Evolutionary conservation across 1,140 invertebrate genomes (phyloP).

Genomic region (Archivesica marissinica): DNA sequence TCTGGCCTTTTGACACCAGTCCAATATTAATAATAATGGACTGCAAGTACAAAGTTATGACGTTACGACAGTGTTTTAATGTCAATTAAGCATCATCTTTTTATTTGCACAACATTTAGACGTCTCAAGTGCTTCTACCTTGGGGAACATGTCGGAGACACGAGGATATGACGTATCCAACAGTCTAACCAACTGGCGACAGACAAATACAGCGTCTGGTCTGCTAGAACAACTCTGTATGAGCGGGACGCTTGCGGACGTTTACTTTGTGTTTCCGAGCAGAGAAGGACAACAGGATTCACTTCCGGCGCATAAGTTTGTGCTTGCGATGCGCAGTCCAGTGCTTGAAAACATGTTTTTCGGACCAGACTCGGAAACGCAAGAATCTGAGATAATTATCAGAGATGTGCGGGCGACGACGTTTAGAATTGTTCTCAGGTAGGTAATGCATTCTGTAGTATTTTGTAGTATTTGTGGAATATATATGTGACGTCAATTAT

Average conservation of each 20-base stretch:
- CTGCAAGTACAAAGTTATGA: too few relatives aligned
- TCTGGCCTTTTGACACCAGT: too few relatives aligned
- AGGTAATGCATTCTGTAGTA: too few relatives aligned
- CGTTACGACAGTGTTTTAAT: too few relatives aligned
- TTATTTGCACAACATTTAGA: too few relatives aligned
- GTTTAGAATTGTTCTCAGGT: constrained; percentile 49
- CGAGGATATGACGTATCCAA: not conserved
- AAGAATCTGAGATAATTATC: constrained; percentile 46
- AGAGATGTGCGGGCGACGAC: constrained; percentile 50
- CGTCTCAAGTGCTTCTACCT: not conserved
- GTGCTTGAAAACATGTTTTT: constrained; percentile 55
- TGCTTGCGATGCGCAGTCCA: constrained; percentile 55
- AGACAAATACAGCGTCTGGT: constrained; percentile 16
- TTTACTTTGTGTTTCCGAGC: constrained; percentile 58
- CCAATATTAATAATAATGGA: too few relatives aligned
- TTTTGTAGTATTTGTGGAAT: too few relatives aligned
- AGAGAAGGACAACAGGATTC: constrained; percentile 50
- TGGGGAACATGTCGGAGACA: not conserved
- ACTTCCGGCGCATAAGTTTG: constrained; percentile 59
- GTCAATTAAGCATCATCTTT: too few relatives aligned
- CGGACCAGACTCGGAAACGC: constrained; percentile 38
- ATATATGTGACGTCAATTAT: too few relatives aligned
- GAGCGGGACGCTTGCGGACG: constrained; percentile 54
- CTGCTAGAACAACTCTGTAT: constrained; percentile 55
- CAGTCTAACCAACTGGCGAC: constrained; percentile 43